Conservation (phyloP, 2,113 vertebrate species). For the Stigmatopora argus region DNA sequence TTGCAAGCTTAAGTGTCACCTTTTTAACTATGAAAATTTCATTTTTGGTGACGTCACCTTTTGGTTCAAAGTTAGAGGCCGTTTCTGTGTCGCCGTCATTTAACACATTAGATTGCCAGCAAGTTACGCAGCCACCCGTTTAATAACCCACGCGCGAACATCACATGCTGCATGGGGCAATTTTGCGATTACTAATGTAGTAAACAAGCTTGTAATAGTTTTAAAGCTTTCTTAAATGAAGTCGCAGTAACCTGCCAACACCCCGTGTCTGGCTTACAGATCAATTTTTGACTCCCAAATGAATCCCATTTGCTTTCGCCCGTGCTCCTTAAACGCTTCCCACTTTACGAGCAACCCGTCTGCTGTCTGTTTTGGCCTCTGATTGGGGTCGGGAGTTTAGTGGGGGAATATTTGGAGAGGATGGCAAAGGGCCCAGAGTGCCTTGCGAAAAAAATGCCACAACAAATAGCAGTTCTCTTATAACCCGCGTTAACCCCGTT, state of each 20-base stretch:
- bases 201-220: background rate
- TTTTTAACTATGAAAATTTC: too few relatives aligned
- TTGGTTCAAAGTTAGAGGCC: too few relatives aligned
- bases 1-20: too few relatives aligned
- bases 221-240: background rate
- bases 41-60: too few relatives aligned
- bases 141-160: conserved; percentile 33
- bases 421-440: conserved; percentile 65
- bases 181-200: background rate
- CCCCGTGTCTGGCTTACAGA: conserved; percentile 16
- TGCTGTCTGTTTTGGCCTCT: conserved; percentile 65
- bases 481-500: conserved; percentile 62
- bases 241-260: background rate
- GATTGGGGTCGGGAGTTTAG: conserved; percentile 74
- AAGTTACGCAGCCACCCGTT: conserved; percentile 16
- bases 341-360: conserved; percentile 35
- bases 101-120: conserved; percentile 28
- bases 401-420: conserved; percentile 68
- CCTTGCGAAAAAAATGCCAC: conserved; percentile 36
- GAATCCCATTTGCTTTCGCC: conserved; percentile 34
- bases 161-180: background rate
- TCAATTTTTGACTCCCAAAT: conserved; percentile 28
- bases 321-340: conserved; percentile 23
- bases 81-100: conserved; percentile 25
- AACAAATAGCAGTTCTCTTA: conserved; percentile 58